Conservation (phyloP, 2,113 vertebrate species). For the Gyps fulvus region DNA sequence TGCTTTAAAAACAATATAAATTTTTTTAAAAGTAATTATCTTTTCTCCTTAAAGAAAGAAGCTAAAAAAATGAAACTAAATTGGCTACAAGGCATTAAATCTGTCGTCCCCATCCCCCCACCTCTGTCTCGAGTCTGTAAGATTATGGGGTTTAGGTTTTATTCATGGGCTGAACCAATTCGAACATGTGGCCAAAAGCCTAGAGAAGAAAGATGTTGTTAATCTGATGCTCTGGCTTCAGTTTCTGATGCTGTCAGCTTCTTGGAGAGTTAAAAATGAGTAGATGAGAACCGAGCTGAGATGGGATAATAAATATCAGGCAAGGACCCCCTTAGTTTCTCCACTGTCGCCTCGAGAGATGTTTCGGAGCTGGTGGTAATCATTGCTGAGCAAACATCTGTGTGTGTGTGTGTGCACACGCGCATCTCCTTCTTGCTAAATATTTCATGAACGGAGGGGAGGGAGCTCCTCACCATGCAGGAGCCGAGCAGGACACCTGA, state of each 20-base stretch:
- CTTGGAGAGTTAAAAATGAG: not conserved
- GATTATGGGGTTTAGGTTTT: accelerated
- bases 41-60: not conserved
- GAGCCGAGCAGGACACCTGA: not conserved
- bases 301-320: not conserved
- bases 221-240: not conserved
- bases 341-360: accelerated
- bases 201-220: not conserved
- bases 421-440: not conserved
- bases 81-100: not conserved
- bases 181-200: not conserved
- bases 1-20: not conserved
- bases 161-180: not conserved
- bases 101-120: not conserved
- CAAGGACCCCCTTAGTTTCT: not conserved
- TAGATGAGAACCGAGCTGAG: not conserved
- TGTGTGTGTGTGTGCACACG: not conserved
- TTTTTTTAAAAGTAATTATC: not conserved
- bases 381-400: not conserved
- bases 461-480: not conserved
- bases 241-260: conserved; percentile 2
- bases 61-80: not conserved
- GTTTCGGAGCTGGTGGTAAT: not conserved
- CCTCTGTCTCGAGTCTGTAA: not conserved
- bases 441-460: accelerated